Conservation (phyloP, 2,797 vertebrate species). For the Falco peregrinus region DNA sequence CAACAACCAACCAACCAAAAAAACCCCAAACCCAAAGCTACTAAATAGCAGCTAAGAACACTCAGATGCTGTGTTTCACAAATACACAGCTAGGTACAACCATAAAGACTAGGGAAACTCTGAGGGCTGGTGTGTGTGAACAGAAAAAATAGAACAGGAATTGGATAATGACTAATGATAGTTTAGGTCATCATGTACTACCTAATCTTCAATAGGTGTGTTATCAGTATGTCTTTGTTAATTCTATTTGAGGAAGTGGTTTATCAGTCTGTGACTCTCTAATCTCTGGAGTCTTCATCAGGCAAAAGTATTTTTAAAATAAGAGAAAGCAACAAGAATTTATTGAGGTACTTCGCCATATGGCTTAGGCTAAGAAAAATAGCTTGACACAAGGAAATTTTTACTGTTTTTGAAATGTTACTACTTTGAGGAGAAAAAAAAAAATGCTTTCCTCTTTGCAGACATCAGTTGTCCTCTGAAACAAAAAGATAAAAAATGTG, state of each 20-base stretch:
- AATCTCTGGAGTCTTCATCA: not conserved
- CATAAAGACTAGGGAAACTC: not conserved
- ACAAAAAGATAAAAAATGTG: not conserved
- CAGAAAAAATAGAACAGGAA: not conserved
- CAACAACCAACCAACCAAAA: not conserved
- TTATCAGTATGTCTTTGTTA: not conserved
- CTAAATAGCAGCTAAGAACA: not conserved
- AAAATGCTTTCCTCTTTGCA: not conserved
- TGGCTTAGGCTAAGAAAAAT: not conserved
- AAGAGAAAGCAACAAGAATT: not conserved
- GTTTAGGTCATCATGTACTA: not conserved
- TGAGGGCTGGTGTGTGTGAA: not conserved
- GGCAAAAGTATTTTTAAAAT: not conserved
- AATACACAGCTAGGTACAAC: not conserved
- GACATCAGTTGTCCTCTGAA: not conserved
- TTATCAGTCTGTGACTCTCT: not conserved
- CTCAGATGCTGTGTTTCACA: not conserved
- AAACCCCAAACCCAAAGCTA: not conserved
- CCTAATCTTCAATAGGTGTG: not conserved
- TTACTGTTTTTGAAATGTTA: not conserved
- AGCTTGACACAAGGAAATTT: not conserved
- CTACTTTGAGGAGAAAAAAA: not conserved
- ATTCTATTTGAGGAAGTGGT: not conserved
- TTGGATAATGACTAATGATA: not conserved
- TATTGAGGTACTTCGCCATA: not conserved